A percentile compares a stretch with the other conserved stretches of the same genome.
These are phyloP conservation scores for Bagarius yarrelli DNA, from an alignment of 2,113 vertebrate genomes.

Conservation along the genomic window DNA sequence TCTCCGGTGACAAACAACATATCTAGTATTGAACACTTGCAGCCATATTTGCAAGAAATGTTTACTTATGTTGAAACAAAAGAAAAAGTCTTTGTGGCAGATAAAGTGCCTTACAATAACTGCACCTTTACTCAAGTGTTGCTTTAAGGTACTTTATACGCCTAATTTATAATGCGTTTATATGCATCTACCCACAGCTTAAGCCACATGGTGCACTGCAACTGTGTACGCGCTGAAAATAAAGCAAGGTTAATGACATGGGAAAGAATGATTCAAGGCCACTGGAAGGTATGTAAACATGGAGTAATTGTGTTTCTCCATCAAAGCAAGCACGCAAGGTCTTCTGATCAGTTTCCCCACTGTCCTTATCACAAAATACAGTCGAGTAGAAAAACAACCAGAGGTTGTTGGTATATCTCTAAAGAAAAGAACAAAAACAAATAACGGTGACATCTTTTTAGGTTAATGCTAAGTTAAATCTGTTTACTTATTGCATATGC, in stretches of 20 bases:
- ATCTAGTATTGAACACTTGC: too few relatives aligned
- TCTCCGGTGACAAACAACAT: too few relatives aligned
- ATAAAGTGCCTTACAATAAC: too few relatives aligned
- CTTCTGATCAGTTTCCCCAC: slow-evolving; percentile 13
- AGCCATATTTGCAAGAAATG: too few relatives aligned
- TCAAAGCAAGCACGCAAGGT: slow-evolving; percentile 13
- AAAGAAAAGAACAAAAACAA: background rate
- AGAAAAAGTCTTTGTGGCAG: too few relatives aligned
- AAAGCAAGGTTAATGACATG: slow-evolving; percentile 42
- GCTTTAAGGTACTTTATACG: too few relatives aligned
- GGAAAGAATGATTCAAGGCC: slow-evolving; percentile 43
- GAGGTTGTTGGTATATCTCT: background rate
- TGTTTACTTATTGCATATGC: background rate
- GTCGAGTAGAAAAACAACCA: background rate
- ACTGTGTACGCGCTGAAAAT: slow-evolving; percentile 29
- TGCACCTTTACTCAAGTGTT: too few relatives aligned
- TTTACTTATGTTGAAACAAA: too few relatives aligned
- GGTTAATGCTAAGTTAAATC: background rate
- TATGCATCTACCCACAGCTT: background rate
- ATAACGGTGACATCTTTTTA: background rate
- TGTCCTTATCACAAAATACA: slow-evolving; percentile 8
- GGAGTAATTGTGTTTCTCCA: slow-evolving; percentile 14
- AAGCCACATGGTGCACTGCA: background rate
- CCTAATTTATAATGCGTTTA: too few relatives aligned
- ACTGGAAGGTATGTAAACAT: slow-evolving; percentile 31